phyloP scores from a whole-genome alignment of 2,797 vertebrate genomes.

The Mormyrops attenuatus region DNA sequence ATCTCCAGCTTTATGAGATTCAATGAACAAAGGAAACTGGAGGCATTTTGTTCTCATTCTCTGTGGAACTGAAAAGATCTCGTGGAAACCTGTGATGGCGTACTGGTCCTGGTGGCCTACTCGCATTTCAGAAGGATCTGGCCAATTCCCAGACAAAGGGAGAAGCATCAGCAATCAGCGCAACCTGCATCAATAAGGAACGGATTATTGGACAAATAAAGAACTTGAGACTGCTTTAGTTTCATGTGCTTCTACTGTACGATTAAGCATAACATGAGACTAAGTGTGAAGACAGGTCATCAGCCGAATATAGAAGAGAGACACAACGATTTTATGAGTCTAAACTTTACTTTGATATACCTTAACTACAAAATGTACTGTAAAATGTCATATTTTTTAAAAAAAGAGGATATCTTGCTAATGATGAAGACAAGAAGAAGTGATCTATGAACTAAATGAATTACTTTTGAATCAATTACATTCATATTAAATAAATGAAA shows the following conservation, averaged over 20 bases:
- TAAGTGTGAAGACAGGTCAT: background rate
- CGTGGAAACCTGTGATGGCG: constrained; percentile 52
- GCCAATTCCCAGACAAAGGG: constrained; percentile 48
- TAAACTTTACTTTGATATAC: background rate
- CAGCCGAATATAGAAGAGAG: background rate
- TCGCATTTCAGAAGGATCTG: constrained; percentile 46
- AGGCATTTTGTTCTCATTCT: constrained; percentile 21
- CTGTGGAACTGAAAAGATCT: constrained; percentile 43
- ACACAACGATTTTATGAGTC: background rate
- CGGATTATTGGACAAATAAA: constrained; percentile 35
- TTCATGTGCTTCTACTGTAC: constrained; percentile 3
- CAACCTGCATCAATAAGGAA: constrained; percentile 31
- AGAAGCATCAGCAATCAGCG: constrained; percentile 41
- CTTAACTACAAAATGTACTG: background rate
- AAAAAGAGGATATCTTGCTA: background rate
- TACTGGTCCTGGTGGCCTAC: constrained; percentile 42
- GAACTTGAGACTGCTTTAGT: constrained; percentile 42
- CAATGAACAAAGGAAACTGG: constrained; percentile 16
- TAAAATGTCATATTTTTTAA: background rate
- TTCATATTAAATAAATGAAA: background rate
- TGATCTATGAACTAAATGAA: background rate
- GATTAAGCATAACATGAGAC: background rate
- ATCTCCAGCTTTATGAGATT: constrained; percentile 48
- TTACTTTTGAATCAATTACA: background rate
- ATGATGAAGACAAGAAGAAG: background rate